A percentile compares a stretch with the other conserved stretches of the same genome.
These are phyloP conservation scores for Leucophenga varia DNA, from an alignment of 1,140 invertebrate species.

Conservation along the genomic window DNA sequence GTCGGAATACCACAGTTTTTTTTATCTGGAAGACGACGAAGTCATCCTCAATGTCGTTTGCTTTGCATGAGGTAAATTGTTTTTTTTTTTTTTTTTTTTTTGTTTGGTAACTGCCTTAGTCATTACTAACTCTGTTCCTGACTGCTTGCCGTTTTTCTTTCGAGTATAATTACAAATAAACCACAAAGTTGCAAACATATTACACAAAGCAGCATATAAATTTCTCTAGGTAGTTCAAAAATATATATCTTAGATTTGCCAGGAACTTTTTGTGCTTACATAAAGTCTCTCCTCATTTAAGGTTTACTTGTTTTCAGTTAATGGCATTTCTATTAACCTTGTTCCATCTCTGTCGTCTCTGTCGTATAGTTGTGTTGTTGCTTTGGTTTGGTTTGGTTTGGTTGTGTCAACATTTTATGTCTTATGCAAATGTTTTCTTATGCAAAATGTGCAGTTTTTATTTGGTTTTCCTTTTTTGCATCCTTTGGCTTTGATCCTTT, in stretches of 20 bases:
- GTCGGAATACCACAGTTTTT: no score
- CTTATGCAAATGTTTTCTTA: slow-evolving; percentile 39
- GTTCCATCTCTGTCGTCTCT: background rate
- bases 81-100: no score
- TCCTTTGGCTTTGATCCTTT: slow-evolving; percentile 37
- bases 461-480: slow-evolving; percentile 11
- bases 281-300: no score
- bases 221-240: slow-evolving; percentile 8
- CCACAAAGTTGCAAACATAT: slow-evolving; percentile 52
- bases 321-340: no score
- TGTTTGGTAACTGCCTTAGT: slow-evolving; percentile 16
- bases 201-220: slow-evolving; percentile 29
- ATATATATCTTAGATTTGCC: no score
- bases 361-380: no score
- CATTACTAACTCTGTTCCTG: no score
- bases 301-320: no score
- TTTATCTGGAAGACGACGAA: no score
- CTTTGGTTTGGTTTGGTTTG: background rate
- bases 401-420: slow-evolving; percentile 32
- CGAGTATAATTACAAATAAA: slow-evolving; percentile 49
- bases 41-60: no score
- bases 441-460: slow-evolving; percentile 5
- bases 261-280: no score
- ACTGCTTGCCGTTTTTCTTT: slow-evolving; percentile 25
- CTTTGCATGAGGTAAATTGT: slow-evolving; percentile 33